These are phyloP conservation scores for Ferrisia virgata DNA, from an alignment of 2,888 invertebrate species.

Conservation along the genomic window DNA sequence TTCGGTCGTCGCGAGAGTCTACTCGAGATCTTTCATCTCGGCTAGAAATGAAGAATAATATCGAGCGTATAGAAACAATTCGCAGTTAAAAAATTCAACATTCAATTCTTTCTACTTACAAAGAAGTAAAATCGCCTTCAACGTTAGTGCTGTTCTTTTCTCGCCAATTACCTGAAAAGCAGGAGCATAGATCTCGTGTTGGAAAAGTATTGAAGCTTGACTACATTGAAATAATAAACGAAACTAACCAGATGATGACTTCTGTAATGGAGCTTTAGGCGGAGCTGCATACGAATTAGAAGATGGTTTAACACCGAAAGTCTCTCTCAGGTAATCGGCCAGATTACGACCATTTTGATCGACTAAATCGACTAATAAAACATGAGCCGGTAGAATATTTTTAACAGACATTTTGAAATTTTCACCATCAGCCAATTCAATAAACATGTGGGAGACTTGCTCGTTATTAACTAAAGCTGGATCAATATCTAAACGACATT, in stretches of 20 bases:
- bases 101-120: neutral
- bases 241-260: neutral
- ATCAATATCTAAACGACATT: slow-evolving; percentile 67
- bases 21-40: neutral
- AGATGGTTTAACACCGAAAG: neutral
- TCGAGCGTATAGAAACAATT: neutral
- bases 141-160: neutral
- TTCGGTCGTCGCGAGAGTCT: neutral
- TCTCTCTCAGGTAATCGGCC: neutral
- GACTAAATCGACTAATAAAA: slow-evolving; percentile 52
- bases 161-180: slow-evolving; percentile 33
- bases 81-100: neutral
- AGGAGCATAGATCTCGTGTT: neutral
- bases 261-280: neutral
- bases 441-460: neutral
- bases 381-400: slow-evolving; percentile 57
- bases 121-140: slow-evolving; percentile 33
- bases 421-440: slow-evolving; percentile 55
- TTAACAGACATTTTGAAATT: slow-evolving; percentile 61
- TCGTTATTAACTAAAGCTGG: neutral
- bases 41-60: neutral
- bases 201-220: neutral
- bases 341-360: neutral
- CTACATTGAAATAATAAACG: neutral
- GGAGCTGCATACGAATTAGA: neutral